A percentile compares a stretch with the other conserved stretches of the same genome.
These are phyloP conservation scores for Campylomormyrus tamandua DNA, from an alignment of 2,113 vertebrate species.

Conservation along the genomic window DNA sequence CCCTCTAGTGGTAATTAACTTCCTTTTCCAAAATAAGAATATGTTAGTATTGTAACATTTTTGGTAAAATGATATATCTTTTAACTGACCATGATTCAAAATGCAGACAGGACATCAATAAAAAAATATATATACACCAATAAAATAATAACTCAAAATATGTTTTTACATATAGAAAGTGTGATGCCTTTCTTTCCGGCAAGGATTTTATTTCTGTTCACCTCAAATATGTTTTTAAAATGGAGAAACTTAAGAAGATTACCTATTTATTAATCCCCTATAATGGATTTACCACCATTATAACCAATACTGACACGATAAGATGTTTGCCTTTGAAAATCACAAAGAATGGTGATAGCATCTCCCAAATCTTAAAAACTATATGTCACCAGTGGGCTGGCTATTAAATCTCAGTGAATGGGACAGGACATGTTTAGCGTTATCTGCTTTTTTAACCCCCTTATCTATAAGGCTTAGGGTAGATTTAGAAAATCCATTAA, in stretches of 20 bases:
- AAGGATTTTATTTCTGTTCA: slow-evolving; percentile 9
- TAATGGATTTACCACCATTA: slow-evolving; percentile 80
- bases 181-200: neutral
- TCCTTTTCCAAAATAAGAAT: neutral
- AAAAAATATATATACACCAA: neutral
- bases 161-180: neutral
- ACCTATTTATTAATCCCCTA: slow-evolving; percentile 73
- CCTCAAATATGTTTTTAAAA: slow-evolving; percentile 19
- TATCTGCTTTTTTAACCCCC: slow-evolving; percentile 76
- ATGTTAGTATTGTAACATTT: neutral
- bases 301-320: slow-evolving; percentile 61
- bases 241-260: slow-evolving; percentile 62
- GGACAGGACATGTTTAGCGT: slow-evolving; percentile 68
- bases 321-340: slow-evolving; percentile 58
- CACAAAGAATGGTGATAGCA: slow-evolving; percentile 69
- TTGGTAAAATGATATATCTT: neutral
- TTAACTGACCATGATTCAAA: neutral
- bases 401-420: slow-evolving; percentile 66
- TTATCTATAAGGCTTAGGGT: slow-evolving; percentile 73
- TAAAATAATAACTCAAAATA: neutral
- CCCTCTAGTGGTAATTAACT: neutral
- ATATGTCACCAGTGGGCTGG: slow-evolving; percentile 72
- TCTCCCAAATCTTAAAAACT: slow-evolving; percentile 64
- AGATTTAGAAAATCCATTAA: slow-evolving; percentile 89
- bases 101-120: neutral